A percentile compares a stretch with the other conserved stretches of the same genome.
phyloP scores from a whole-genome alignment of 2,888 invertebrate species.

The Orchesella flavescens region DNA sequence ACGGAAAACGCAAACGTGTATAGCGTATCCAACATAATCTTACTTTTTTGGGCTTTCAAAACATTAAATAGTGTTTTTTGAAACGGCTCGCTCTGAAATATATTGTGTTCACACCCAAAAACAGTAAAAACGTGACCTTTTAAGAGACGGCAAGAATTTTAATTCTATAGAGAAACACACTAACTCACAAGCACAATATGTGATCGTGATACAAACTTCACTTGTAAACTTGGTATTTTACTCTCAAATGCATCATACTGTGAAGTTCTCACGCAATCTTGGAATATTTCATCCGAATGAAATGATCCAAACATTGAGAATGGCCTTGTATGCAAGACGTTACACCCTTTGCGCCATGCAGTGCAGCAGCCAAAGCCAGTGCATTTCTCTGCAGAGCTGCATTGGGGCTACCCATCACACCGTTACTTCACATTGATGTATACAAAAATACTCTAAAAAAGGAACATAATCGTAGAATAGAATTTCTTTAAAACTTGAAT shows the following conservation, averaged over 20 bases:
- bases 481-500: too few relatives aligned
- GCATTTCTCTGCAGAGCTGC: background rate
- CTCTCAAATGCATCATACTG: slow-evolving; percentile 23
- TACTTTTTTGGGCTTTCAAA: too few relatives aligned
- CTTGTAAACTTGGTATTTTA: background rate
- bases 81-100: slow-evolving; percentile 27
- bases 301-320: slow-evolving; percentile 18
- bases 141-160: slow-evolving; percentile 46
- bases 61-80: background rate
- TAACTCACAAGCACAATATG: background rate
- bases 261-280: slow-evolving; percentile 51
- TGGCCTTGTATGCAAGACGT: slow-evolving; percentile 21
- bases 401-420: background rate
- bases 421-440: too few relatives aligned
- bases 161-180: slow-evolving; percentile 33
- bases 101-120: slow-evolving; percentile 51
- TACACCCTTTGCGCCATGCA: slow-evolving; percentile 3
- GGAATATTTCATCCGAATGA: slow-evolving; percentile 37
- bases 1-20: too few relatives aligned
- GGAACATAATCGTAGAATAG: too few relatives aligned
- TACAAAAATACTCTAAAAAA: too few relatives aligned
- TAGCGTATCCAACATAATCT: too few relatives aligned
- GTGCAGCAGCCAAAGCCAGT: too few relatives aligned
- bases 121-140: slow-evolving; percentile 55
- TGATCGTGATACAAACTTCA: background rate